Percentiles rank a stretch among this genome's conserved stretches.
Conservation (phyloP, 2,113 vertebrate species). For the Nannospalax galili region DNA sequence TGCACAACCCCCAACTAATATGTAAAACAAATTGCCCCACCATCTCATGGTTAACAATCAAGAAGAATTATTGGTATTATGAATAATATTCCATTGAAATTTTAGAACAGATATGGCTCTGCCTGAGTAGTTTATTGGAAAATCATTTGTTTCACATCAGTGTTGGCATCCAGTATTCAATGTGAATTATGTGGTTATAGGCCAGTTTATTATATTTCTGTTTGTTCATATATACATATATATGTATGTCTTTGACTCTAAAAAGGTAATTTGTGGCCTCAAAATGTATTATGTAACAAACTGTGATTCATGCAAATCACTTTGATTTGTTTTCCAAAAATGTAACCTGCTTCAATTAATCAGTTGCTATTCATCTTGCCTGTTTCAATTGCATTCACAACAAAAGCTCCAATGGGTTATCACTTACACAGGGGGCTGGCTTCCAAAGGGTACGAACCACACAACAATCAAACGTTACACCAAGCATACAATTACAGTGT, state of each 20-base stretch:
- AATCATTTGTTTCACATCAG: slow-evolving; percentile 75
- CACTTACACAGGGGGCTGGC: slow-evolving; percentile 68
- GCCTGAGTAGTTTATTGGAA: slow-evolving; percentile 71
- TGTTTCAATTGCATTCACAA: slow-evolving; percentile 67
- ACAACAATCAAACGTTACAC: slow-evolving; percentile 76
- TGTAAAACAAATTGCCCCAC: slow-evolving; percentile 76
- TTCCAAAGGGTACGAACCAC: slow-evolving; percentile 76
- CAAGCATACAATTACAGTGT: slow-evolving; percentile 79
- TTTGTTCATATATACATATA: slow-evolving; percentile 71
- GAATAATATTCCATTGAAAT: slow-evolving; percentile 73
- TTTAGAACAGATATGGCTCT: slow-evolving; percentile 71
- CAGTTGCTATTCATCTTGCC: slow-evolving; percentile 73
- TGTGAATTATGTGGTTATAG: slow-evolving; percentile 74
- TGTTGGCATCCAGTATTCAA: slow-evolving; percentile 77
- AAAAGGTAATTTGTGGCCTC: slow-evolving; percentile 79
- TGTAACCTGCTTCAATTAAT: slow-evolving; percentile 62
- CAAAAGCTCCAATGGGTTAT: slow-evolving; percentile 71
- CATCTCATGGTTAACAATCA: slow-evolving; percentile 61
- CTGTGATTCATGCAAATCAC: slow-evolving; percentile 72
- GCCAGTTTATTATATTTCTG: slow-evolving; percentile 64
- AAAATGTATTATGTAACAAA: slow-evolving; percentile 78
- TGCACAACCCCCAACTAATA: slow-evolving; percentile 76
- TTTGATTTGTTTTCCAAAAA: slow-evolving; percentile 81
- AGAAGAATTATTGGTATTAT: slow-evolving; percentile 79
- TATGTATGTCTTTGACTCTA: slow-evolving; percentile 76